Evolutionary conservation across 2,797 vertebrate species (phyloP), one percentile per base, ranked within the genome.

Genomic region (Acropternis orthonyx): DNA sequence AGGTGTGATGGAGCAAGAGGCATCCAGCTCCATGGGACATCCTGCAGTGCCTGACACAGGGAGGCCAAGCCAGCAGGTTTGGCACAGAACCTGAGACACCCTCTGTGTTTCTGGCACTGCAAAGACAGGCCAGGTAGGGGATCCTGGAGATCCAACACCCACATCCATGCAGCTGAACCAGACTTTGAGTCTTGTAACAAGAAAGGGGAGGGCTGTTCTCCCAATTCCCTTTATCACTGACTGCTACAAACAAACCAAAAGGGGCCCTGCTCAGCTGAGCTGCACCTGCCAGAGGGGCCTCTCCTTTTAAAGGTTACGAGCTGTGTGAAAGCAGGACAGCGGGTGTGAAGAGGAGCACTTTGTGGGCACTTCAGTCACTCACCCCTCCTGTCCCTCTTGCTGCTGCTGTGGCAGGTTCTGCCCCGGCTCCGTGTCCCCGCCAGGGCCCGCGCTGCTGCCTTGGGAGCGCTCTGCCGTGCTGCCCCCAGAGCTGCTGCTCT

Each of bases 381-480:
- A 98, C 98, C 97, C 98, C 55, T 98, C 98, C 80, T 98, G 98
- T 26, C 97, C 98, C 55, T 98, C 98, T 21, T 97, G 97, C 32
- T 95, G 96, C 94, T 97, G 97, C 39, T 77, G 98, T 1, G 97
- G 93, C 19, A 97, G 89, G 94, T 56, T 98, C 43, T 98, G 97
- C 30, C 97, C 96, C 1, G 97, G 91, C 82, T 99, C 99, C 3
- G 91, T 17, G 18, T 99, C 99, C 7, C 95, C 95, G 44, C 88
- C 93, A 12, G 96, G 85, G 71, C 91, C 94, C 26, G 96, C n/a
- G n/a, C n/a, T 22, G 75, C 78, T 97, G 67, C 97, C 98, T 90
- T 98, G 98, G 0, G 94, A 65, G 18, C 98, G 96, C 19, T 99
- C 99, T 7, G 94, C 76, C 8, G 97, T 2, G 27, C 67, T 78